A percentile compares a stretch with the other conserved stretches of the same genome.
phyloP scores from a whole-genome alignment of 2,113 vertebrate genomes.

The Sapajus apella region DNA sequence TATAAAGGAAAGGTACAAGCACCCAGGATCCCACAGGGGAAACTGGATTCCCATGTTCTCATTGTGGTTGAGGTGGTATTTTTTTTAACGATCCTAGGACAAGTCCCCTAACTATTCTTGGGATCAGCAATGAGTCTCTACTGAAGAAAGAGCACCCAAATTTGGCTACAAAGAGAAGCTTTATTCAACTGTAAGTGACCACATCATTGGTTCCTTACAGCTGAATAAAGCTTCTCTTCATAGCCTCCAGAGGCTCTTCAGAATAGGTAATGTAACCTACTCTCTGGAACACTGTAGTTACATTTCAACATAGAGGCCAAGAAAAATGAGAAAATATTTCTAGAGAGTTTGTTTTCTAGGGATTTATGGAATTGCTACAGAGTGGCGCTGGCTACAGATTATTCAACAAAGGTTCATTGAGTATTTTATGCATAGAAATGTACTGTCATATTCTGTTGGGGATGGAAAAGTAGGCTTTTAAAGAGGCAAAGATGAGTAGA shows the following conservation, averaged over 20 bases:
- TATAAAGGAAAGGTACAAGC: background rate
- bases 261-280: background rate
- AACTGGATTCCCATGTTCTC: background rate
- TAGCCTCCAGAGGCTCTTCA: background rate
- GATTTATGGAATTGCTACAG: background rate
- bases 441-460: background rate
- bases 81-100: background rate
- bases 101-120: background rate
- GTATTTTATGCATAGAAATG: background rate
- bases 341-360: background rate
- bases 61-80: background rate
- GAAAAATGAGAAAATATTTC: background rate
- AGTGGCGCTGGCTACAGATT: background rate
- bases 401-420: background rate
- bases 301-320: background rate
- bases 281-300: background rate
- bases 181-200: background rate
- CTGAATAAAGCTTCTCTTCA: background rate
- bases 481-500: background rate
- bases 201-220: background rate
- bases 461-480: background rate
- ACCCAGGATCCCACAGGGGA: background rate
- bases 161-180: background rate
- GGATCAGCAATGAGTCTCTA: background rate
- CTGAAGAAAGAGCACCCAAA: background rate